Evolutionary conservation across 1,140 invertebrate genomes (phyloP).

Genomic region (Tetragnatha versicolor): DNA sequence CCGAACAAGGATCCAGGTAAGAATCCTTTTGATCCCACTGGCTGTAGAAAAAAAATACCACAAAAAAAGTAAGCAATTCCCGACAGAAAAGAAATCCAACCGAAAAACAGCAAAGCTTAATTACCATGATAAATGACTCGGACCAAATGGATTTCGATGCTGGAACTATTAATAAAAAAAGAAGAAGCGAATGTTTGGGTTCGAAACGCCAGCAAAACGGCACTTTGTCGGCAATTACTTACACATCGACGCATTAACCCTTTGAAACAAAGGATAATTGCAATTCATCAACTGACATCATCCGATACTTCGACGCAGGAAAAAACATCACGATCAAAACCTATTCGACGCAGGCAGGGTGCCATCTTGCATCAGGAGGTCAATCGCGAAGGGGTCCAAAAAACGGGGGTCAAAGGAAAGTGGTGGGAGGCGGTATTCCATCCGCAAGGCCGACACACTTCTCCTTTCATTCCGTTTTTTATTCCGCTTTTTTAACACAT

Average conservation of each 20-base stretch:
- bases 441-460: conserved; percentile 42
- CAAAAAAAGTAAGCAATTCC: too few species aligned
- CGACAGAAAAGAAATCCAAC: too few species aligned
- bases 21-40: too few species aligned
- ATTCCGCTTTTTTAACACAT: not conserved
- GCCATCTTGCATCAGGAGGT: not conserved
- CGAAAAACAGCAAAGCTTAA: conserved; percentile 18
- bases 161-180: not conserved
- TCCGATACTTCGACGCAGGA: not conserved
- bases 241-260: conserved; percentile 37
- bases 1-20: too few species aligned
- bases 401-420: conserved; percentile 1
- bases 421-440: conserved; percentile 22
- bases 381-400: not conserved
- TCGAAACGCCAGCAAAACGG: not conserved
- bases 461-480: conserved; percentile 4
- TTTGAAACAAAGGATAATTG: conserved; percentile 17
- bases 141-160: not conserved
- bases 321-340: conserved; percentile 3
- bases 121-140: not conserved
- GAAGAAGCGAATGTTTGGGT: not conserved
- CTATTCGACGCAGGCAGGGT: not conserved
- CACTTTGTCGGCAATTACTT: not conserved
- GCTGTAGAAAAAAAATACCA: too few species aligned
- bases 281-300: conserved; percentile 37